Conservation (phyloP, 2,888 invertebrate species). For the Platycheirus rosarum region DNA sequence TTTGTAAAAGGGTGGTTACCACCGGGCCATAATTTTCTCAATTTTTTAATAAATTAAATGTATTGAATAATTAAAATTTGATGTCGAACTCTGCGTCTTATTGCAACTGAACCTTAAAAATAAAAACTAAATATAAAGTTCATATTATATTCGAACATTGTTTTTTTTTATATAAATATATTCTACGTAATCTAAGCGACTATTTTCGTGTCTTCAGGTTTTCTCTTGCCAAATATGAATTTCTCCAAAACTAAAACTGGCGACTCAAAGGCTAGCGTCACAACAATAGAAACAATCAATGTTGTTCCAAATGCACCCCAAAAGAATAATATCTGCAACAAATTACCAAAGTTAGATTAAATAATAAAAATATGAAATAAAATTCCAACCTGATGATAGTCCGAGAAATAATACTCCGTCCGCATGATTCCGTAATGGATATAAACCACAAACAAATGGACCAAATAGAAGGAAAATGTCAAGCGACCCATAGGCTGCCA, state of each 20-base stretch:
- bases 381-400: conserved; percentile 55
- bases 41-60: no score
- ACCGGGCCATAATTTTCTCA: no score
- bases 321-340: conserved; percentile 20
- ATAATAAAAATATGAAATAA: not conserved
- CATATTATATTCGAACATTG: no score
- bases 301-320: conserved; percentile 29
- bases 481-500: conserved; percentile 75
- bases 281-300: conserved; percentile 4
- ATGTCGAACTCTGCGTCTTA: no score
- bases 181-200: no score
- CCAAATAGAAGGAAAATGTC: conserved; percentile 70
- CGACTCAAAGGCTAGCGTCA: conserved; percentile 29
- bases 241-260: conserved; percentile 34
- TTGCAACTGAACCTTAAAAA: no score
- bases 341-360: no score
- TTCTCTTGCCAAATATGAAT: conserved; percentile 18
- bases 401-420: conserved; percentile 51
- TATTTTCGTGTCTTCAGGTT: not conserved
- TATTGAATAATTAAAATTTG: no score
- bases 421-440: conserved; percentile 43
- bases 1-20: no score
- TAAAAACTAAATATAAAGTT: no score
- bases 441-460: conserved; percentile 61
- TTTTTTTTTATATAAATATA: no score